Evolutionary conservation across 2,797 vertebrate species (phyloP).

Genomic region (Typhlichthys eigenmanni): DNA sequence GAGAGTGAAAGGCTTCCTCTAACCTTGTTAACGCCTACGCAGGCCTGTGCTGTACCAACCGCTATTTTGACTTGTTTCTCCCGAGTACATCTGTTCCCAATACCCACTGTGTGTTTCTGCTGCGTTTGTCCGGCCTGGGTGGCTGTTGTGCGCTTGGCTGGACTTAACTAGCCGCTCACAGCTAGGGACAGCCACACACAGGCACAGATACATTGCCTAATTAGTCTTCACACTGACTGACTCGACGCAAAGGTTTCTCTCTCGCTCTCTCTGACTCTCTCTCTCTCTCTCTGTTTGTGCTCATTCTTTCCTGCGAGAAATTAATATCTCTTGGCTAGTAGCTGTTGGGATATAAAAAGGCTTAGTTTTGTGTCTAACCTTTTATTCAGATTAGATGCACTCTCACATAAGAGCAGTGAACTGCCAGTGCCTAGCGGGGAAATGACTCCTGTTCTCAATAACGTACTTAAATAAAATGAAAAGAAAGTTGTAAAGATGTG

Average conservation of each 20-base stretch:
- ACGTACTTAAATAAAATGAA: too few species aligned
- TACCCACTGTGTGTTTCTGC: constrained; percentile 15
- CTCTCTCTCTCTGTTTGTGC: not conserved
- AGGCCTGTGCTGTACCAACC: not conserved
- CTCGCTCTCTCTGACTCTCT: constrained; percentile 14
- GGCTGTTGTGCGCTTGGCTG: too few species aligned
- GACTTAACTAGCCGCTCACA: constrained; percentile 40
- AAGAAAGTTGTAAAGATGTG: too few species aligned
- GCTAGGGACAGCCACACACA: constrained; percentile 36
- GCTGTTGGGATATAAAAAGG: too few species aligned
- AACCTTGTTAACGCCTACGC: too few species aligned
- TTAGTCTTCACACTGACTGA: constrained; percentile 61
- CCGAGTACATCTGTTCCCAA: constrained; percentile 19
- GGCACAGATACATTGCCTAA: constrained; percentile 46
- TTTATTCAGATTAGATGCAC: too few species aligned
- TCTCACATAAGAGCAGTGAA: too few species aligned
- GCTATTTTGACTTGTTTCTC: constrained; percentile 1
- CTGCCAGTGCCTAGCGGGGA: too few species aligned
- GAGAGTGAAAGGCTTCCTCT: too few species aligned
- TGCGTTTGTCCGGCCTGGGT: too few species aligned
- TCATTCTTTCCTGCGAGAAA: not conserved
- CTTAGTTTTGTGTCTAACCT: too few species aligned
- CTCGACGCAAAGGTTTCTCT: constrained; percentile 46
- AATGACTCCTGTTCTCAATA: too few species aligned
- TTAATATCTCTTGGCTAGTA: not conserved